phyloP scores from a whole-genome alignment of 2,113 vertebrate genomes.

The Artemisiospiza belli region DNA sequence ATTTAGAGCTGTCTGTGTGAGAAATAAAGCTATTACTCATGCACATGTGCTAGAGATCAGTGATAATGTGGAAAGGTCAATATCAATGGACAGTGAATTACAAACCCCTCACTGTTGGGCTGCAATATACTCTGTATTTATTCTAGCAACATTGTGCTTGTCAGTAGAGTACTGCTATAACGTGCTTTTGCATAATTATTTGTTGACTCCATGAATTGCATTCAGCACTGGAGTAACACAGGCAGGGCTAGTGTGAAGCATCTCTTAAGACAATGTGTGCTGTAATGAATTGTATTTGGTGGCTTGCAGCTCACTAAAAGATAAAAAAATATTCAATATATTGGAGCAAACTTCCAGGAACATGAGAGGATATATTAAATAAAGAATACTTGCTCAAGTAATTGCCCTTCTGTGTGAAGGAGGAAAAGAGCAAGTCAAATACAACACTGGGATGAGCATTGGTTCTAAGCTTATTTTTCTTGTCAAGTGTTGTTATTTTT shows the following conservation, averaged over 20 bases:
- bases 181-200: background rate
- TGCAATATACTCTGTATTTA: background rate
- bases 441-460: background rate
- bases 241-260: background rate
- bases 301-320: background rate
- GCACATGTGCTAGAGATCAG: background rate
- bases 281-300: background rate
- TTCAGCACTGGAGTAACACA: background rate
- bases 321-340: background rate
- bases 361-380: background rate
- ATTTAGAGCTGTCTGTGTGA: background rate
- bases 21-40: background rate
- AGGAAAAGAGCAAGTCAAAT: background rate
- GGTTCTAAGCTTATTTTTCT: conserved; percentile 4
- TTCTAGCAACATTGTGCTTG: background rate
- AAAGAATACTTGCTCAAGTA: background rate
- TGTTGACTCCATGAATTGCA: background rate
- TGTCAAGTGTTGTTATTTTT: background rate
- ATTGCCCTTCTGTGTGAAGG: background rate
- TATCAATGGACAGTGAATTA: background rate
- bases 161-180: background rate
- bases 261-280: background rate
- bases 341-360: background rate
- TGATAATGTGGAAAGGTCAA: background rate
- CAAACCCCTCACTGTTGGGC: background rate